Conservation (phyloP, 35 echinoderm and acorn worm genomes). For the Diadema setosum region DNA sequence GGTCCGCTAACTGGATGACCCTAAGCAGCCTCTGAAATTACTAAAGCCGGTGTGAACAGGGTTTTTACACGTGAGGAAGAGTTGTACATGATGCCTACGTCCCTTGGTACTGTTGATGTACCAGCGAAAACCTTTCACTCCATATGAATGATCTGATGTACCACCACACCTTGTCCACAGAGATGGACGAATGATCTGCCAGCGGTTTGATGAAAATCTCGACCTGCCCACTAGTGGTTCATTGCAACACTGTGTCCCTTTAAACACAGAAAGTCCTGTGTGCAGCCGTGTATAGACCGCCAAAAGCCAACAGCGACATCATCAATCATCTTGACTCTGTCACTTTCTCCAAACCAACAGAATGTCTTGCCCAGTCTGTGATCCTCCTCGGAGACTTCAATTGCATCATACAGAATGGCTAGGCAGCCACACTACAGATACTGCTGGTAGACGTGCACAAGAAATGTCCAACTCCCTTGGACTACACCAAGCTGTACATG, state of each 20-base stretch:
- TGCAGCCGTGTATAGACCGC: conserved; percentile 49
- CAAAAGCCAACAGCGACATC: conserved; percentile 52
- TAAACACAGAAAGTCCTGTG: conserved; percentile 42
- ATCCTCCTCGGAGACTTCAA: conserved; percentile 61
- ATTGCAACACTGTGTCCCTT: conserved; percentile 20
- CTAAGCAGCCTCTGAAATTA: too few species aligned
- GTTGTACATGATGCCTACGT: too few species aligned
- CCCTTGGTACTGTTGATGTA: too few species aligned
- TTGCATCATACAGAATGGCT: conserved; percentile 70
- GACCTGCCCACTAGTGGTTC: too few species aligned
- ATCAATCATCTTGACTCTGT: conserved; percentile 48
- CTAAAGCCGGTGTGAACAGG: too few species aligned
- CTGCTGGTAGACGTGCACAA: conserved; percentile 34
- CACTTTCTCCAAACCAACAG: conserved; percentile 13
- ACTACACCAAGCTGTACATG: conserved; percentile 33
- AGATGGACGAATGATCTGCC: too few species aligned
- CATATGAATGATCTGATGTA: too few species aligned
- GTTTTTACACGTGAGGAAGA: too few species aligned
- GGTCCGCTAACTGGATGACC: too few species aligned
- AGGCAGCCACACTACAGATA: conserved; percentile 51
- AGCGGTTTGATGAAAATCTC: too few species aligned
- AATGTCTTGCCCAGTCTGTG: conserved; percentile 43
- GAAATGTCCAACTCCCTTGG: conserved; percentile 36
- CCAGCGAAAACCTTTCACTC: too few species aligned
- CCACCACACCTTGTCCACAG: too few species aligned